Percentiles rank a stretch among this genome's conserved stretches.
phyloP scores from a whole-genome alignment of 1,140 invertebrate genomes.

The Philotrypesis tridentata region DNA sequence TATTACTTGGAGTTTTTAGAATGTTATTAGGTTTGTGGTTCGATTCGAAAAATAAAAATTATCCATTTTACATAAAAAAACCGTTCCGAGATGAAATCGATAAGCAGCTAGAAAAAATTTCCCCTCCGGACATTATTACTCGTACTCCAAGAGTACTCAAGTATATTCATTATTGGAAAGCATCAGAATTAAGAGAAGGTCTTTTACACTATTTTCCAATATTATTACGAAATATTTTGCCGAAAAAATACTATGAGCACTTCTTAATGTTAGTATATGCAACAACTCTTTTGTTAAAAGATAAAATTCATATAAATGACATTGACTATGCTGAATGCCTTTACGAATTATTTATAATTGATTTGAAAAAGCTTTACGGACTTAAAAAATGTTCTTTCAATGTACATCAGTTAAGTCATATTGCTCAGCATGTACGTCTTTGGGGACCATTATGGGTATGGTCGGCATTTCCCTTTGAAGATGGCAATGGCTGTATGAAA shows the following conservation, averaged over 20 bases:
- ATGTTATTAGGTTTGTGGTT: constrained; percentile 33
- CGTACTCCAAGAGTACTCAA: constrained; percentile 23
- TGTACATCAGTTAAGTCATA: constrained; percentile 36
- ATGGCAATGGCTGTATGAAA: constrained; percentile 32
- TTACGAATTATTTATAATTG: too few species aligned
- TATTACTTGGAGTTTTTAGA: constrained; percentile 12
- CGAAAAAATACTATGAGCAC: too few species aligned
- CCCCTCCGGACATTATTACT: constrained; percentile 30
- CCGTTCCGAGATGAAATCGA: constrained; percentile 9
- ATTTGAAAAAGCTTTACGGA: constrained; percentile 37
- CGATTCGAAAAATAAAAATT: neutral
- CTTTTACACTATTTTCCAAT: constrained; percentile 43
- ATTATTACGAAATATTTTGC: constrained; percentile 31
- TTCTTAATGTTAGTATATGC: constrained; percentile 28
- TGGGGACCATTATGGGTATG: constrained; percentile 42
- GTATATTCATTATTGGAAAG: constrained; percentile 34
- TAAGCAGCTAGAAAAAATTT: constrained; percentile 8
- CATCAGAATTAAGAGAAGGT: too few species aligned
- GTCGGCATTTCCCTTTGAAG: constrained; percentile 43
- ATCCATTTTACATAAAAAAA: constrained; percentile 15
- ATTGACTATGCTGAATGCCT: constrained; percentile 30
- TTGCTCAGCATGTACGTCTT: neutral
- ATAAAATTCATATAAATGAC: constrained; percentile 22
- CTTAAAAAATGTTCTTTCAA: constrained; percentile 32
- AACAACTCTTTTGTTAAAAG: constrained; percentile 22